Base-by-base conservation (phyloP, 2,113 vertebrate species). In the Coracopsis vasa region DNA sequence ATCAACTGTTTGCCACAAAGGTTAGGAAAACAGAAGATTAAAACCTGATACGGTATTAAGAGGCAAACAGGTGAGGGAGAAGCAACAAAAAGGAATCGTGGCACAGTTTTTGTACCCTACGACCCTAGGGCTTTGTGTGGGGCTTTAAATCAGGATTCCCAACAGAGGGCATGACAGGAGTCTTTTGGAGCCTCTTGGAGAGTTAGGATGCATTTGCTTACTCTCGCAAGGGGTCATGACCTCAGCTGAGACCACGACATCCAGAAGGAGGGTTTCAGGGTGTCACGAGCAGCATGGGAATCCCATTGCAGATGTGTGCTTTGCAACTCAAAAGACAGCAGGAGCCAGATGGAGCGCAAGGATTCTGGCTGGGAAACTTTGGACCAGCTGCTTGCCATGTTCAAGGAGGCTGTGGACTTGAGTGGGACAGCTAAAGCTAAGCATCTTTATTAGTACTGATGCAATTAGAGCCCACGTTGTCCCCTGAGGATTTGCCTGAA, bases 41-140 rank as follows among this genome's bases (percentile, higher is more conserved):
- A 81, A 89, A 25, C 61, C 29, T 67, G 60, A 13, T 44, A 12
- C 0, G 11, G 50, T 21, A n/a, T 58, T 33, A 48, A 25, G 54
- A 92, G 45, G 81, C 50, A 78, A 92, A 86, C 78, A 94, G 90
- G 80, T 80, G 78, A 92, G 71, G 70, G 33, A 88, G 56, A 69
- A 69, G 27, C 29, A 39, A 44, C 33, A 18, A 45, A 81, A 90
- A 82, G 72, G 90, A 47, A 10, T 31, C 12, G 24, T 27, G 71
- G 65, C 27, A 16, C 21, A 28, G 24, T 35, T 92, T 86, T 64
- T 75, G 60, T 45, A 51, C 71, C 33, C 23, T 77, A 11, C 0
- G 5, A 82, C 62, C 53, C 41, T 7, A 35, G 41, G 54, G 71
- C 39, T 90, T 88, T 90, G 16, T 70, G 44, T 12, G 44, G 51